phyloP scores from a whole-genome alignment of 2,113 vertebrate species.

The Podocnemis expansa region DNA sequence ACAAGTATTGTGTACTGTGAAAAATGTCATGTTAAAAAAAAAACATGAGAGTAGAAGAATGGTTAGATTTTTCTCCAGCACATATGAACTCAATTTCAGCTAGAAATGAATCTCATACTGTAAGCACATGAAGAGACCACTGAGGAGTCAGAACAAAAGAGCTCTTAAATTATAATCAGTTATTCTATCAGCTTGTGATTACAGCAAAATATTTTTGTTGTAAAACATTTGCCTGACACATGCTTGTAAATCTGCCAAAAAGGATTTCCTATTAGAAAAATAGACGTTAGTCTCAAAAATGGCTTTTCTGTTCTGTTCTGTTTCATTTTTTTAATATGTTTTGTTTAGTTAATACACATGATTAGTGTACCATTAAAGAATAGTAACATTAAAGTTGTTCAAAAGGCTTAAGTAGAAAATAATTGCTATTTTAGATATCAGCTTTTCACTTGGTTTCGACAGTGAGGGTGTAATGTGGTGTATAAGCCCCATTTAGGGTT shows the following conservation, averaged over 20 bases:
- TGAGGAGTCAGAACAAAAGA: constrained; percentile 68
- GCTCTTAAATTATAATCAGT: constrained; percentile 59
- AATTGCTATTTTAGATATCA: accelerated
- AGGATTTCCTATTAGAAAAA: constrained; percentile 51
- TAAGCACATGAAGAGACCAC: constrained; percentile 60
- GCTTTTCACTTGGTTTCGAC: accelerated
- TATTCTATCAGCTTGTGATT: constrained; percentile 66
- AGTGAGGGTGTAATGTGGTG: too few species aligned
- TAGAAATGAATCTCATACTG: constrained; percentile 64
- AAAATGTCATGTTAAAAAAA: constrained; percentile 52
- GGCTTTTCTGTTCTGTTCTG: not conserved
- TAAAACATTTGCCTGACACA: constrained; percentile 74
- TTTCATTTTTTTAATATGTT: not conserved
- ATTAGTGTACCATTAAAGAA: not conserved
- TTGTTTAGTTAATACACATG: not conserved
- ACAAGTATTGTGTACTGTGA: constrained; percentile 62
- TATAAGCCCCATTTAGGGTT: too few species aligned
- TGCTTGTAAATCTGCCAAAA: constrained; percentile 71
- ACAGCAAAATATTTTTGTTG: constrained; percentile 61
- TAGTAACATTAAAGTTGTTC: not conserved
- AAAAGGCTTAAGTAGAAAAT: not conserved
- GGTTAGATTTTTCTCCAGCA: constrained; percentile 50
- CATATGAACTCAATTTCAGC: constrained; percentile 72
- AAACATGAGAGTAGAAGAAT: constrained; percentile 60
- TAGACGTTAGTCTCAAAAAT: constrained; percentile 29